phyloP scores from a whole-genome alignment of 2,797 vertebrate genomes.

The Brotula barbata region DNA sequence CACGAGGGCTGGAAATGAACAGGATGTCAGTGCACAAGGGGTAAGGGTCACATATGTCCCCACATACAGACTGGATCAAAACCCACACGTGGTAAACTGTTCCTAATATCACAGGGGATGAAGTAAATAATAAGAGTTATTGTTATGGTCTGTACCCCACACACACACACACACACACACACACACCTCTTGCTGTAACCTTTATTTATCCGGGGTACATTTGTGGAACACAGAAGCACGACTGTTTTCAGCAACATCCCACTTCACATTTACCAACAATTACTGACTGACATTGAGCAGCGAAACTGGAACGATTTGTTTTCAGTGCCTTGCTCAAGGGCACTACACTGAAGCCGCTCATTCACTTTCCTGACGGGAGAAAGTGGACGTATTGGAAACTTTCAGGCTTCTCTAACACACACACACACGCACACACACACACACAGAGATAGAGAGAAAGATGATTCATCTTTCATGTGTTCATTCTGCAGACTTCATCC shows the following conservation, averaged over 20 bases:
- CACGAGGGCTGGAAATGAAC: constrained; percentile 65
- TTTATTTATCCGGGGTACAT: not conserved
- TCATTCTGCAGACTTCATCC: constrained; percentile 76
- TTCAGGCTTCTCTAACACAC: constrained; percentile 25
- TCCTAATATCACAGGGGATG: too few relatives aligned
- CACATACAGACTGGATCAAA: too few relatives aligned
- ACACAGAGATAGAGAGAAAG: constrained; percentile 16
- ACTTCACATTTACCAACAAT: too few relatives aligned
- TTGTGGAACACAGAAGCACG: not conserved
- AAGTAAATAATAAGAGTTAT: too few relatives aligned
- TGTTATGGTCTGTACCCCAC: not conserved
- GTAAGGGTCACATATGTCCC: constrained; percentile 30
- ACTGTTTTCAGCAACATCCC: too few relatives aligned
- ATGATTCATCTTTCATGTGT: constrained; percentile 60
- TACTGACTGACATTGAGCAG: not conserved
- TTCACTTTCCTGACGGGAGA: constrained; percentile 15
- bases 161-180: not conserved
- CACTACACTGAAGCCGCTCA: not conserved
- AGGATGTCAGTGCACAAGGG: constrained; percentile 54
- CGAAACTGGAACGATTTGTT: constrained; percentile 5
- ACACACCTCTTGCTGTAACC: not conserved
- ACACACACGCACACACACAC: not conserved
- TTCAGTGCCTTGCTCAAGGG: constrained; percentile 7
- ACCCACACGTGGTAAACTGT: too few relatives aligned
- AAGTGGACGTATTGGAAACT: too few relatives aligned